Conservation (phyloP, 1,140 invertebrate species). For the Drusus annulatus region DNA sequence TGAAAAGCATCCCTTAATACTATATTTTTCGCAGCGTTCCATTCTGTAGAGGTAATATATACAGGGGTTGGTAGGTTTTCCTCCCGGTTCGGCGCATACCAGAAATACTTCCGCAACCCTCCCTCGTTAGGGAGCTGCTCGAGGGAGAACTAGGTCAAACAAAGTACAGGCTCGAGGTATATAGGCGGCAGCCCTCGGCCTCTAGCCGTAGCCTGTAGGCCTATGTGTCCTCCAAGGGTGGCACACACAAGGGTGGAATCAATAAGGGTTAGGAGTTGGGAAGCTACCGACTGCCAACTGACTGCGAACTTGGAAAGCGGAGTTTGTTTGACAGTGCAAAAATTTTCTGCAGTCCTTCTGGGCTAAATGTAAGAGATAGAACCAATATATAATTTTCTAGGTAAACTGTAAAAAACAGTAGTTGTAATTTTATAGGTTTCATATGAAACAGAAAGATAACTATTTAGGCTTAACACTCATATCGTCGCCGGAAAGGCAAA, state of each 20-base stretch:
- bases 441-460: too few relatives aligned
- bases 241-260: conserved; percentile 5
- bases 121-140: conserved; percentile 13
- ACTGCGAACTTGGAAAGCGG: too few relatives aligned
- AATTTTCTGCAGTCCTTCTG: too few relatives aligned
- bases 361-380: too few relatives aligned
- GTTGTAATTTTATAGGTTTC: too few relatives aligned
- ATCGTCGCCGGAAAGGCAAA: too few relatives aligned
- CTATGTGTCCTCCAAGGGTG: conserved; percentile 19
- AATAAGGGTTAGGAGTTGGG: conserved; percentile 29
- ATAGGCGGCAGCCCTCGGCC: neutral
- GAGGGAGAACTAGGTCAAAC: conserved; percentile 21
- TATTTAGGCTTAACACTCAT: too few relatives aligned
- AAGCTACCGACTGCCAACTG: neutral
- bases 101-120: conserved; percentile 37
- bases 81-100: neutral
- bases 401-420: too few relatives aligned
- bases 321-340: too few relatives aligned
- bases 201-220: neutral
- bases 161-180: conserved; percentile 18
- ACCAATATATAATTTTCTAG: too few relatives aligned
- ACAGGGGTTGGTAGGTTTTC: neutral
- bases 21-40: neutral
- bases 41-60: neutral
- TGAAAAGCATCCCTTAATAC: too few relatives aligned